A percentile compares a stretch with the other conserved stretches of the same genome.
Evolutionary conservation across 2,797 vertebrate genomes (phyloP).

Genomic region (Gymnocypris eckloni): DNA sequence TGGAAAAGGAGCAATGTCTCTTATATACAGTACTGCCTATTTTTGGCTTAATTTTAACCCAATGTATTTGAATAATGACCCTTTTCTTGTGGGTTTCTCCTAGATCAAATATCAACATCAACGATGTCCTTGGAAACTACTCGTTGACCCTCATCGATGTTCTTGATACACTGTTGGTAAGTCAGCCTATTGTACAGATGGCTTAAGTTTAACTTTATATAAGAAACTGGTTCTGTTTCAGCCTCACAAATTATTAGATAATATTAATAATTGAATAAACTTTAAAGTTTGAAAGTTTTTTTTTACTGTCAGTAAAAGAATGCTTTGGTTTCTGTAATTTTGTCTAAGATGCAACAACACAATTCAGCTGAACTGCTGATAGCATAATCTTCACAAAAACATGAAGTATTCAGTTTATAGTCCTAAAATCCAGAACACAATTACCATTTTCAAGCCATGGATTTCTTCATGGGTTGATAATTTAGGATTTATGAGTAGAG

Average conservation of each 20-base stretch:
- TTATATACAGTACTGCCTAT: not conserved
- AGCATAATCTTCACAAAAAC: not conserved
- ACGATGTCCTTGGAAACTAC: conserved; percentile 98
- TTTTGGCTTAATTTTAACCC: not conserved
- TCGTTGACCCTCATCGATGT: conserved; percentile 95
- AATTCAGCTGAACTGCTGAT: not conserved
- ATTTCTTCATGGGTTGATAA: not conserved
- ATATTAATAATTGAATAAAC: not conserved
- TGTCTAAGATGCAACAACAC: not conserved
- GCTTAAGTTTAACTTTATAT: not conserved
- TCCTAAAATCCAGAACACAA: not conserved
- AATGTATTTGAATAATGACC: not conserved
- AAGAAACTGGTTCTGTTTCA: not conserved
- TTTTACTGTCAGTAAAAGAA: not conserved
- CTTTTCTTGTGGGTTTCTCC: conserved; percentile 62
- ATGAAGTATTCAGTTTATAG: not conserved
- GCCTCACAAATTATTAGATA: not conserved
- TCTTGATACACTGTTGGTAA: conserved; percentile 94
- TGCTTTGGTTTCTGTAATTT: not conserved
- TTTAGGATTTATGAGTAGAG: conserved; percentile 3
- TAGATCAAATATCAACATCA: conserved; percentile 99
- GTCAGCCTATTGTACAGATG: conserved; percentile 53
- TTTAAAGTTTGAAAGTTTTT: not conserved
- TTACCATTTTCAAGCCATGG: too few relatives aligned
- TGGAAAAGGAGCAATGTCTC: not conserved